These are phyloP conservation scores for Branchellion lobata DNA, from an alignment of 2,888 invertebrate species.

Conservation along the genomic window DNA sequence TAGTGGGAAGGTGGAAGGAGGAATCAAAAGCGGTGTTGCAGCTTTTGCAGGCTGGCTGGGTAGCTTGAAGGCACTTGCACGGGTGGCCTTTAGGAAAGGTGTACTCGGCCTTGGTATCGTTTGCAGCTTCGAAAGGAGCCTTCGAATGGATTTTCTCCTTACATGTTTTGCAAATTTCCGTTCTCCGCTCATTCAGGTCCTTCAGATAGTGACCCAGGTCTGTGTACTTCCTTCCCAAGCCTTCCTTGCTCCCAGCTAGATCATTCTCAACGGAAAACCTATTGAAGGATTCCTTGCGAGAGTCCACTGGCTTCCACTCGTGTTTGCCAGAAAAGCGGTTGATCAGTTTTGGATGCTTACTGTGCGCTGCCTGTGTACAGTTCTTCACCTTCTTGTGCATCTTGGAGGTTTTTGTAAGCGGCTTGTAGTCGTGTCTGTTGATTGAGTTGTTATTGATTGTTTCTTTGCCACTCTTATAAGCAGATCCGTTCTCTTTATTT, in stretches of 20 bases:
- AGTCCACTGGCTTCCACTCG: neutral
- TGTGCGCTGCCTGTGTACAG: neutral
- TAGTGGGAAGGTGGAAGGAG: neutral
- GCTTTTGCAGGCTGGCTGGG: neutral
- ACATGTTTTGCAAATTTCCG: neutral
- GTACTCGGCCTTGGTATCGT: neutral
- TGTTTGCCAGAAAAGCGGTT: neutral
- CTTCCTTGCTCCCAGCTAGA: neutral
- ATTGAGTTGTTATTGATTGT: neutral
- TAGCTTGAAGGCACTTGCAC: neutral
- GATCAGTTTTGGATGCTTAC: neutral
- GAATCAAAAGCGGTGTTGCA: neutral
- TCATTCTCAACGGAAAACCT: neutral
- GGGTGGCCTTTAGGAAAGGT: neutral
- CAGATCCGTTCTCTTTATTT: neutral
- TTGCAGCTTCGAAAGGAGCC: neutral
- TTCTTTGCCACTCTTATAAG: neutral
- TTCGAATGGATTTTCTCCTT: neutral
- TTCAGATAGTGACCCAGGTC: constrained; percentile 14
- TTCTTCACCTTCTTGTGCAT: neutral
- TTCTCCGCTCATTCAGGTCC: neutral
- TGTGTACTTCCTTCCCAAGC: neutral
- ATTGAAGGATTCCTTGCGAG: neutral
- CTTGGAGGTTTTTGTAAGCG: neutral
- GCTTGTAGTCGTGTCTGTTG: too few relatives aligned